Percentiles rank a stretch among this genome's conserved stretches.
Conservation (phyloP, 2,113 vertebrate species). For the Phrynosoma blainvillii region DNA sequence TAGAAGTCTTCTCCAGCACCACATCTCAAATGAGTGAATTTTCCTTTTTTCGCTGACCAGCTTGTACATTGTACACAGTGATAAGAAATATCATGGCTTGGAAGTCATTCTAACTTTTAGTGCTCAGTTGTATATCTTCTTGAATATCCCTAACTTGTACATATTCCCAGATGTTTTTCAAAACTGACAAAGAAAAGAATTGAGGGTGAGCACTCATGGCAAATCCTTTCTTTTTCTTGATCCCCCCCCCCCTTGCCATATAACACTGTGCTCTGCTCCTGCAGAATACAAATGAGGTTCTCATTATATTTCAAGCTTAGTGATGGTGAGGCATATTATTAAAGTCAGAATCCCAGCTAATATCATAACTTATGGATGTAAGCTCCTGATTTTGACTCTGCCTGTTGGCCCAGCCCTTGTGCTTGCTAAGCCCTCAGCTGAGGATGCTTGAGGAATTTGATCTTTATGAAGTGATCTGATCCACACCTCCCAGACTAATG, state of each 20-base stretch:
- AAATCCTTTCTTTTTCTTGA: background rate
- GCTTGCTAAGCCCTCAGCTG: slow-evolving; percentile 51
- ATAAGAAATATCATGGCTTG: too few relatives aligned
- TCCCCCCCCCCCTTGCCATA: background rate
- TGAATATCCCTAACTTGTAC: background rate
- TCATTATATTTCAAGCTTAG: slow-evolving; percentile 70
- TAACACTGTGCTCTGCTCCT: slow-evolving; percentile 33
- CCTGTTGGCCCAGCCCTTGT: slow-evolving; percentile 51
- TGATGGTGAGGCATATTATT: slow-evolving; percentile 57
- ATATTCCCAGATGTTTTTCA: background rate
- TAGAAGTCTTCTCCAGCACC: too few relatives aligned
- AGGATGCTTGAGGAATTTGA: background rate
- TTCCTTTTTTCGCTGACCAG: too few relatives aligned
- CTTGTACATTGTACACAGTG: too few relatives aligned
- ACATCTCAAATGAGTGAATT: too few relatives aligned
- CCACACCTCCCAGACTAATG: background rate
- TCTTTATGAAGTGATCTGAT: background rate
- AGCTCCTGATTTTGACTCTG: slow-evolving; percentile 45
- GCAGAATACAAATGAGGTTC: slow-evolving; percentile 62
- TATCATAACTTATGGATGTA: slow-evolving; percentile 55
- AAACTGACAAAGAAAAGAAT: background rate
- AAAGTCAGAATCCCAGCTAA: slow-evolving; percentile 59
- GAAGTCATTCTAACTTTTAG: too few relatives aligned
- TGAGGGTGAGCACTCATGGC: background rate
- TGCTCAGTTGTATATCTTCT: too few relatives aligned